Evolutionary conservation across 2,797 vertebrate genomes (phyloP), one percentile per base, ranked within the genome.

Genomic region (Chrysolophus pictus): DNA sequence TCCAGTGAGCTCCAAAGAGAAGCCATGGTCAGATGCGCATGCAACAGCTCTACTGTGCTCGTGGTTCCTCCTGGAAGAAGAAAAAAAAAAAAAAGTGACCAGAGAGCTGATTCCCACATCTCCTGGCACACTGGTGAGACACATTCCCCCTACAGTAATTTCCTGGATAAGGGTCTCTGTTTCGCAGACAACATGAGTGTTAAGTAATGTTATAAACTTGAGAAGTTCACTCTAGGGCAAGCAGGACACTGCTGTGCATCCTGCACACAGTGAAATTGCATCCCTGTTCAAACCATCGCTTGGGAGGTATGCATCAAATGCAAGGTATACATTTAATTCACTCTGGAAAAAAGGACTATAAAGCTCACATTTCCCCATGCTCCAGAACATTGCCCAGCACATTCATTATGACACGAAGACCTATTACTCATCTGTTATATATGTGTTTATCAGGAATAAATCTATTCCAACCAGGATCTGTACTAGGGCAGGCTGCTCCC

Each of bases 1-100:
- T 97, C 95, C 91, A 97, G 90, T 0, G 44, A 77, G 63, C 65
- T 93, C 94, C 96, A 94, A 28, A 96, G 91, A 29, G 95, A 92
- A 70, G 91, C 74, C 92, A 91, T 95, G 73, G 49, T 2, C 15
- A 6, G 14, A 18, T 19, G n/a, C 2, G 2, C 12, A 15, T 28
- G 10, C 56, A 6, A 15, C 3, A 4, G 58, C 19, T 69, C 49
- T 1, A 0, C 17, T 8, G 56, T 10, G 18, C 19, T 87, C 3
- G 3, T 2, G 14, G 47, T 31, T 46, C 7, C 46, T 41, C 46
- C 76, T 68, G 73, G 4, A 41, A 41, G 39, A 11, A 59, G 28
- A 16, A 53, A 16, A n/a, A 62, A 28, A 15, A 26, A 37, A 58
- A 47, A 22, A 4, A 22, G 24, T 19, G 64, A 65, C 35, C 51